A percentile compares a stretch with the other conserved stretches of the same genome.
Conservation (phyloP, 2,797 vertebrate genomes). For the Crypturellus tataupa region DNA sequence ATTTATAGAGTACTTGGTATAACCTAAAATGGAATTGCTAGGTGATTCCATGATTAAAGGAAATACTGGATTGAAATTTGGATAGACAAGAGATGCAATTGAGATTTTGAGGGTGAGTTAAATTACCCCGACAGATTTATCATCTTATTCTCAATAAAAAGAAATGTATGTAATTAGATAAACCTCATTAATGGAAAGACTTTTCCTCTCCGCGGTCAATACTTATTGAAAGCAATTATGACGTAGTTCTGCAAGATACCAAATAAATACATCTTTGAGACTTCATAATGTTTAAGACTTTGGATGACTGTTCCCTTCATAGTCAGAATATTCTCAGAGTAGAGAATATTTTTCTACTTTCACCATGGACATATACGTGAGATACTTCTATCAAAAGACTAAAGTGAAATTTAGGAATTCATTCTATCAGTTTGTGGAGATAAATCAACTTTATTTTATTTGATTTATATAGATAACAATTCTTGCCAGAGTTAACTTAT, state of each 20-base stretch:
- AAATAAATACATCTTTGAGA: background rate
- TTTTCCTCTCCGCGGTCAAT: background rate
- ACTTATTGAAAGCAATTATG: background rate
- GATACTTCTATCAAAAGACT: background rate
- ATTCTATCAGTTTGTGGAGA: background rate
- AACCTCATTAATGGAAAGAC: background rate
- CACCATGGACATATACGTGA: background rate
- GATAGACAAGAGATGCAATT: background rate
- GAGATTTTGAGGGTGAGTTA: background rate
- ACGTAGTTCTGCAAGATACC: background rate
- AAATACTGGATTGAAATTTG: background rate
- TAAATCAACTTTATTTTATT: background rate
- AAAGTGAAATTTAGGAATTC: background rate
- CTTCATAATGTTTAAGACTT: background rate
- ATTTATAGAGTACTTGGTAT: background rate
- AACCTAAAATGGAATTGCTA: background rate
- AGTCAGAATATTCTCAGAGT: background rate
- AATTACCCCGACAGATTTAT: constrained; percentile 3
- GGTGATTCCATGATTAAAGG: background rate
- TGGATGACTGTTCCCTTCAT: background rate
- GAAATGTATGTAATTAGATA: background rate
- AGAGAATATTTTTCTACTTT: background rate
- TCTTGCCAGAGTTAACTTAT: background rate
- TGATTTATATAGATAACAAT: background rate
- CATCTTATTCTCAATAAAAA: background rate